Conservation (phyloP, 2,797 vertebrate genomes). For the Etheostoma perlongum region DNA sequence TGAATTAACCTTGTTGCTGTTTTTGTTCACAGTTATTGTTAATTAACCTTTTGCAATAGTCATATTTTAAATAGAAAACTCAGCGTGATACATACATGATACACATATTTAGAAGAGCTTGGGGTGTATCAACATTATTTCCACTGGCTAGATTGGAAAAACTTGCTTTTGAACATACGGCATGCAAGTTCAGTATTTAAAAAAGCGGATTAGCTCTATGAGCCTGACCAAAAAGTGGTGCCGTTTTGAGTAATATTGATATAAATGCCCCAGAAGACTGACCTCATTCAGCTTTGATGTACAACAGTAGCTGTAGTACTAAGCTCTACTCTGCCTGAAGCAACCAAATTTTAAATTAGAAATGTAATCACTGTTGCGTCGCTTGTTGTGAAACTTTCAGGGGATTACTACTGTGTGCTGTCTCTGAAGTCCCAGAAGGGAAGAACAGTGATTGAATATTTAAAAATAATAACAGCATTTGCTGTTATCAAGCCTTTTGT, state of each 20-base stretch:
- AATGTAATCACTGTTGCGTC: conserved; percentile 65
- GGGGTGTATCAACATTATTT: conserved; percentile 19
- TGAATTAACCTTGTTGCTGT: background rate
- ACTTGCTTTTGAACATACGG: conserved; percentile 38
- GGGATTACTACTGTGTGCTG: conserved; percentile 51
- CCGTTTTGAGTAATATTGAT: conserved; percentile 32
- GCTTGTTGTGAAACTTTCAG: conserved; percentile 49
- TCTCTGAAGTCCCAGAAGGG: conserved; percentile 46
- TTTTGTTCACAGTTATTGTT: background rate
- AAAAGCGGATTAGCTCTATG: conserved; percentile 49
- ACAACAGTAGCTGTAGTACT: conserved; percentile 14
- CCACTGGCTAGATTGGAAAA: conserved; percentile 25
- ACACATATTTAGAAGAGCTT: background rate
- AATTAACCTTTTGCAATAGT: conserved; percentile 5
- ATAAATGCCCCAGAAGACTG: conserved; percentile 42
- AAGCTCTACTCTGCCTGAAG: conserved; percentile 43
- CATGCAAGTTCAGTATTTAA: conserved; percentile 25
- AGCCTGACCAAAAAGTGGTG: conserved; percentile 39
- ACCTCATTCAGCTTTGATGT: conserved; percentile 47
- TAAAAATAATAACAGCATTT: conserved; percentile 53
- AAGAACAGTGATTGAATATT: conserved; percentile 61
- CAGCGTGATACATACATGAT: background rate
- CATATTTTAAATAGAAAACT: conserved; percentile 6
- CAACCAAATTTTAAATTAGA: conserved; percentile 63
- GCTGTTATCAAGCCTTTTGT: conserved; percentile 40